Evolutionary conservation across 2,113 vertebrate species (phyloP), one percentile per base, ranked within the genome.

Genomic region (Trochalopteron elliotii): DNA sequence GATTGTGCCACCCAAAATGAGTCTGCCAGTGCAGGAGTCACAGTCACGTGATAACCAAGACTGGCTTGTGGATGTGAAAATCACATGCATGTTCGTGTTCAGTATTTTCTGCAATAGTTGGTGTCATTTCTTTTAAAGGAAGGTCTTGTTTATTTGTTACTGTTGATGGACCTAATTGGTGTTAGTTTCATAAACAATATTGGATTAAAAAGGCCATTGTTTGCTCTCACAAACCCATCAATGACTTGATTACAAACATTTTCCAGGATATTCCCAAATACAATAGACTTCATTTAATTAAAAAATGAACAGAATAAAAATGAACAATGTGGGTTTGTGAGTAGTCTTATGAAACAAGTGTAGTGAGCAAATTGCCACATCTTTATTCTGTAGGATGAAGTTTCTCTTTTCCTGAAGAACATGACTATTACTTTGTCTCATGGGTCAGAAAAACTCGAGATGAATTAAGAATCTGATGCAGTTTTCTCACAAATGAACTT

Each of bases 281-380:
- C 59, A 94, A 89, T 78, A 60, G 89, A 75, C 60, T 67, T 84
- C 5, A 79, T 93, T 89, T 95, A 87, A 93, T 91, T 83, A 63
- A 93, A 91, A 88, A 70, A 70, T 30, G 4, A 77, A 77, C 67
- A 55, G 28, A 59, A 63, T 15, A 80, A 69, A 88, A 80, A 63
- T 9, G 7, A 80, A 77, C 59, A 75, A n/a, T 49, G 42, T 4
- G 22, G 30, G 25, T 44, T 96, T 94, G 55, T 95, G 72, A 79
- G 60, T 68, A 35, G 27, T 91, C 70, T 87, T 85, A 85, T 12
- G 33, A 89, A 93, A 84, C 50, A 83, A 76, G 30, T 61, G 14
- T 86, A 61, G 28, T 2, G 4, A 96, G 37, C n/a, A 90, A 74
- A 82, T 42, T 82, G 60, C 42, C 35, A n/a, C 24, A 40, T 93